Evolutionary conservation across 2,888 invertebrate genomes (phyloP), one percentile per base, ranked within the genome.

Genomic region (Linyphia triangularis): DNA sequence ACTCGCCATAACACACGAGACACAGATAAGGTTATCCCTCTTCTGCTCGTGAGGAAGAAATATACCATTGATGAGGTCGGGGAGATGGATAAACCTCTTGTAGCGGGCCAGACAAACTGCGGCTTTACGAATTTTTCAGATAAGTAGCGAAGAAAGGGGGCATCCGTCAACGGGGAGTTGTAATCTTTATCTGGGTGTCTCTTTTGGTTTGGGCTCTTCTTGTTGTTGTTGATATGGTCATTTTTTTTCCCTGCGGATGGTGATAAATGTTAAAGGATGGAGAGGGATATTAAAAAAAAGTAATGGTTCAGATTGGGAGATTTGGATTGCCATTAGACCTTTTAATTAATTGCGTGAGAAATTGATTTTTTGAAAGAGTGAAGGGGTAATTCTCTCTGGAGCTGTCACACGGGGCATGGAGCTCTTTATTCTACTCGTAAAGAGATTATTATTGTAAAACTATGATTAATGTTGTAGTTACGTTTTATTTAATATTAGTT

Each of bases 121-220:
- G 40, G 79, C 79, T 70, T 83, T 81, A 81, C 86, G 81, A 81
- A 81, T 86, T 81, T 81, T 75, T 81, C 81, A 75, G 86, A 86
- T 86, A 86, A 86, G 81, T 59, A 65, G 72, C 67, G 86, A 75
- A 43, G 81, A 86, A 73, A 81, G 75, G 51, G n/a, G 51, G 61
- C 81, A 86, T 86, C 73, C 24, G 81, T 86, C 86, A 86, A 51
- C n/a, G 43, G 70, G 65, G 65, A 67, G 59, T 61, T 59, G 70
- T 70, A 70, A 65, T 30, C 81, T 82, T 13, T 40, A n/a, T 28
- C 10, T 40, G 16, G 5, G 22, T 30, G 22, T 30, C 22, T 59
- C 28, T 57, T 51, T 59, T 59, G 30, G 57, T 30, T 19, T 19
- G 28, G 26, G 5, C 28, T 30, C 26, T 51, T 28, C 10, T 43